Evolutionary conservation across 2,888 invertebrate species (phyloP).

Genomic region (Cerastis rubricosa): DNA sequence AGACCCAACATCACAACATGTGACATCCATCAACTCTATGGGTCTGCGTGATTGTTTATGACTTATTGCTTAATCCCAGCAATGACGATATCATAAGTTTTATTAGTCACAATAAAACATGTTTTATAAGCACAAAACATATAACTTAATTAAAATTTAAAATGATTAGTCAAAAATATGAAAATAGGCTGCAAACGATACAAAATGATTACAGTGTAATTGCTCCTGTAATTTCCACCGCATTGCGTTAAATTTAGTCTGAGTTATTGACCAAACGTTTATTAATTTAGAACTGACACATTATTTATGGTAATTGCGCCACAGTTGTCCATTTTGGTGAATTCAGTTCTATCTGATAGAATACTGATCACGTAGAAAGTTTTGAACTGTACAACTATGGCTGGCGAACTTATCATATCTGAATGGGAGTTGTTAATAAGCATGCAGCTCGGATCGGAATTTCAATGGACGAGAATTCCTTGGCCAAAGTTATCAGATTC

Average conservation of each 20-base stretch:
- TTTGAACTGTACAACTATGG: constrained; percentile 52
- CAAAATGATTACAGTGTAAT: constrained; percentile 79
- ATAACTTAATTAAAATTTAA: constrained; percentile 16
- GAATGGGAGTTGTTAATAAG: constrained; percentile 54
- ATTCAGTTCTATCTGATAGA: constrained; percentile 74
- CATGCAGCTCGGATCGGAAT: constrained; percentile 32
- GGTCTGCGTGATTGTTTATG: not conserved
- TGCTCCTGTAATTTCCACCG: constrained; percentile 74
- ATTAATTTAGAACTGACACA: constrained; percentile 83
- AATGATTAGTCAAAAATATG: constrained; percentile 17
- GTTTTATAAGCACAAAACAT: not conserved
- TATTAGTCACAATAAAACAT: not conserved
- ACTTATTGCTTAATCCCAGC: constrained; percentile 11
- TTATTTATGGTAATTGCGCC: constrained; percentile 82
- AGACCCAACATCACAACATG: not conserved
- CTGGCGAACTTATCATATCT: constrained; percentile 34
- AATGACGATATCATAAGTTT: not conserved
- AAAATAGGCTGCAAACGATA: constrained; percentile 53
- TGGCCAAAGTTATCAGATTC: constrained; percentile 27
- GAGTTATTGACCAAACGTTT: constrained; percentile 83
- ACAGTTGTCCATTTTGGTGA: constrained; percentile 74
- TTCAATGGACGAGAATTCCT: constrained; percentile 30
- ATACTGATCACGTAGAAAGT: constrained; percentile 69
- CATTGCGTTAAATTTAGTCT: constrained; percentile 81
- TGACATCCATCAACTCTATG: not conserved